Percentiles rank a stretch among this genome's conserved stretches.
Conservation (phyloP, 2,888 invertebrate genomes). For the Trichopoda pennipes region DNA sequence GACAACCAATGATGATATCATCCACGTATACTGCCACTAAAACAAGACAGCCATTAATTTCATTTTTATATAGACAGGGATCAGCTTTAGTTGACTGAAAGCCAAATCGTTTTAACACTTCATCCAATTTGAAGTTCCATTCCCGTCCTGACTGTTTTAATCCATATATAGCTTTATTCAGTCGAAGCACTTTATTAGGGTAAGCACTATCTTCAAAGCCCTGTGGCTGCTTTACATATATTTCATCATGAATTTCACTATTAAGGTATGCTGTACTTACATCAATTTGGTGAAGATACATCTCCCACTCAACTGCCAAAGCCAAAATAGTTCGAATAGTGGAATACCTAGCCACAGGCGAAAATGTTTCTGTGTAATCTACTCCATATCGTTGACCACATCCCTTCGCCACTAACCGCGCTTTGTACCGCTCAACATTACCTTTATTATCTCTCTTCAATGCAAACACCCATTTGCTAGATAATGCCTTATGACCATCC, state of each 20-base stretch:
- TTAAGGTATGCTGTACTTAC: conserved; percentile 64
- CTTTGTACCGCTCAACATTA: neutral
- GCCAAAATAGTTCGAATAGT: conserved; percentile 60
- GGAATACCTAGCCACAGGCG: neutral
- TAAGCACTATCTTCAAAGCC: too few relatives aligned
- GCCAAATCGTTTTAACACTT: conserved; percentile 6
- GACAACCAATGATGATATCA: conserved; percentile 5
- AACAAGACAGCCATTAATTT: too few relatives aligned
- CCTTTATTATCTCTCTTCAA: conserved; percentile 20
- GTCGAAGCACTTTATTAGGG: too few relatives aligned
- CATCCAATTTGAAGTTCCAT: conserved; percentile 20
- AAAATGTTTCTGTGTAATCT: neutral
- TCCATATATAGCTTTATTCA: neutral
- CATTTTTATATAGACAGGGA: neutral
- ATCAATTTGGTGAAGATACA: conserved; percentile 59
- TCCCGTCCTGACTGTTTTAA: neutral
- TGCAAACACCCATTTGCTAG: conserved; percentile 53
- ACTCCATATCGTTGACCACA: conserved; percentile 3
- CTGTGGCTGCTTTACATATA: conserved; percentile 2
- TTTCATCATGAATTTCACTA: conserved; percentile 52
- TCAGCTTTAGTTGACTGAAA: neutral
- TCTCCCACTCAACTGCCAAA: conserved; percentile 52
- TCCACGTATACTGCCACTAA: conserved; percentile 27
- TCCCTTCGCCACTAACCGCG: conserved; percentile 5
- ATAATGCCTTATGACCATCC: conserved; percentile 15